Evolutionary conservation across 2,113 vertebrate genomes (phyloP).

Genomic region (Tetrao urogallus): DNA sequence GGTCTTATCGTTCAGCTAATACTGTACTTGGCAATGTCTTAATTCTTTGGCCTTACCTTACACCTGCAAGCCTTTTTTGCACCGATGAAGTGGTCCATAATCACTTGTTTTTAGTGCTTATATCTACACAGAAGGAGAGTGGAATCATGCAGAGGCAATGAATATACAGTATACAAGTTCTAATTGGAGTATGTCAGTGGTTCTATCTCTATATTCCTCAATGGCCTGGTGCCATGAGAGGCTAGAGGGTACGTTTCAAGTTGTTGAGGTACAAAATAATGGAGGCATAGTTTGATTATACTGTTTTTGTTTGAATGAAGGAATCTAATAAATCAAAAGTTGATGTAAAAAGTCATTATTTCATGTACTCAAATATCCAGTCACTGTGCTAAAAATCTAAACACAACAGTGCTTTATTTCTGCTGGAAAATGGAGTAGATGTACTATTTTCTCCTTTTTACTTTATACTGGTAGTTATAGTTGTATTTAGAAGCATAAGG

Average conservation of each 20-base stretch:
- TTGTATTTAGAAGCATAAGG: neutral
- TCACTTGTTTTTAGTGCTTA: neutral
- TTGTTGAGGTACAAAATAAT: neutral
- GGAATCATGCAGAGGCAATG: neutral
- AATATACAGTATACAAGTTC: neutral
- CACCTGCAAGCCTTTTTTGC: neutral
- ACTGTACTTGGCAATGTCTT: neutral
- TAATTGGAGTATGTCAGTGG: neutral
- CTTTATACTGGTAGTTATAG: neutral
- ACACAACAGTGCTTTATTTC: neutral
- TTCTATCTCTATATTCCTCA: neutral
- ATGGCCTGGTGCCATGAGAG: neutral
- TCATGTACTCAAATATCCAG: neutral
- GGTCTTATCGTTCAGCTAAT: neutral
- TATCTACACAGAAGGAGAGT: neutral
- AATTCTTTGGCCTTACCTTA: neutral
- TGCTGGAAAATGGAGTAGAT: neutral
- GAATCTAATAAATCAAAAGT: neutral
- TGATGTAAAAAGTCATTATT: constrained; percentile 1
- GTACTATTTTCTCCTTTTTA: neutral
- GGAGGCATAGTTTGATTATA: neutral
- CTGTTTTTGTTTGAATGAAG: neutral
- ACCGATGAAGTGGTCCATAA: neutral
- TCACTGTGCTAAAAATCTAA: neutral
- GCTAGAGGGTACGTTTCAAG: neutral